Base-by-base conservation (phyloP, 2,888 invertebrate genomes). In the Mycalesis mineus region DNA sequence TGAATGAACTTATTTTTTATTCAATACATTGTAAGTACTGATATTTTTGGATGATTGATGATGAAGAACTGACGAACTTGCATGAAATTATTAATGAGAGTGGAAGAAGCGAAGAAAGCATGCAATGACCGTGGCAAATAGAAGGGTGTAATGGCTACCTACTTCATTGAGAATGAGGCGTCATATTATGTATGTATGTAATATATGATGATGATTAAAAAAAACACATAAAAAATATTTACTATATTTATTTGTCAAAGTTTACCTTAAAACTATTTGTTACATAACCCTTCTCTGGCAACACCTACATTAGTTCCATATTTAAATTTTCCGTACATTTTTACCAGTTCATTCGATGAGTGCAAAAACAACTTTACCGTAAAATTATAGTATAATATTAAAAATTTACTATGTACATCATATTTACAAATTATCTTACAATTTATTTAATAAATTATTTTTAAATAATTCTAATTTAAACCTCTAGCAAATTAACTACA, bases 231-330 rank as follows among this genome's bases (percentile, higher is more conserved):
- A 61, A 52, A 62, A 69, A 71, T 74, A 68, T 71, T 82, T 79
- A 75, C 84, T 85, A 87, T 84, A 73, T 88, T 88, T 88, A 88
- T 88, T 88, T 88, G 88, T 88, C 88, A 84, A 87, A 85, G 72
- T 84, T 83, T 74, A 67, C 72, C 84, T 82, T 86, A 83, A 68
- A 62, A 64, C 70, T 73, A 74, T 67, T 68, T 72, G 55, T 68
- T 72, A 72, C 62, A 65, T 61, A 65, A 65, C 59, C 62, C 53
- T 47, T 57, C 47, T 50, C 47, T 61, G 50, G 31, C 51, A 53
- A 14, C 41, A n/a, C 41, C 55, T 57, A 57, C 51, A 49, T 31
- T 60, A 54, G 51, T 56, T 61, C 37, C 33, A 13, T 57, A 51
- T 41, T 57, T 50, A 22, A 55, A 58, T 55, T 55, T 45, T 54